Base-by-base conservation (phyloP, 53 echinoderm and acorn worm species). In the Paelopatides confundens region DNA sequence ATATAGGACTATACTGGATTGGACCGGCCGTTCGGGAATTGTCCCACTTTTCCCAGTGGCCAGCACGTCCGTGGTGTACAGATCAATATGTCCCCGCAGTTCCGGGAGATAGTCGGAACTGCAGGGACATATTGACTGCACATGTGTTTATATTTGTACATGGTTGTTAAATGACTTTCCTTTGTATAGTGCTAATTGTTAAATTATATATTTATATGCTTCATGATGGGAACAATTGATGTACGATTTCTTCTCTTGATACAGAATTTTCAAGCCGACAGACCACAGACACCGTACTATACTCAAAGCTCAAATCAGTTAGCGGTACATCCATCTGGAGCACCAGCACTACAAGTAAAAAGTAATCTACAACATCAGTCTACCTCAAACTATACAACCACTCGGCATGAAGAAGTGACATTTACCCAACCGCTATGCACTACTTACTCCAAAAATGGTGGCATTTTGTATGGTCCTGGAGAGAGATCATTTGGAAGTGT, bases 381-480 rank as follows among this genome's bases (percentile, higher is more conserved):
- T 4, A 14, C 48, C 9, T 14, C 48, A 48, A 79, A 79, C 53
- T 83, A 34, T 30, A 63, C 84, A 18, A 83, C 84, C 23, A 83
- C 84, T 83, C 33, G 63, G 8, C 63, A 63, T 63, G 84, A 83
- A 63, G 38, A 83, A 30, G 36, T 83, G 37, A 83, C 14, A 14
- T 83, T 83, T 38, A 65, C 65, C 0, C 11, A 31, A 35, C 38
- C 84, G 8, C 63, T n/a, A 31, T 67, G 30, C 76, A 76, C 35
- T 23, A 15, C 39, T 33, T 76, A 6, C 17, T 21, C 15, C 15
- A 5, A 58, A 2, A 58, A 23, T 6, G 58, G 58, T 58, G n/a
- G n/a, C 58, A 43, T 43, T 43, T 58, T 58, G 24, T 58, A 58
- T 58, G 21, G n/a, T 21, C 58, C 21, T 21, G 7, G 24, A 23